phyloP scores from a whole-genome alignment of 30 jellyfish, hydroid and myxozoan genomes.

The Aurelia aurita region DNA sequence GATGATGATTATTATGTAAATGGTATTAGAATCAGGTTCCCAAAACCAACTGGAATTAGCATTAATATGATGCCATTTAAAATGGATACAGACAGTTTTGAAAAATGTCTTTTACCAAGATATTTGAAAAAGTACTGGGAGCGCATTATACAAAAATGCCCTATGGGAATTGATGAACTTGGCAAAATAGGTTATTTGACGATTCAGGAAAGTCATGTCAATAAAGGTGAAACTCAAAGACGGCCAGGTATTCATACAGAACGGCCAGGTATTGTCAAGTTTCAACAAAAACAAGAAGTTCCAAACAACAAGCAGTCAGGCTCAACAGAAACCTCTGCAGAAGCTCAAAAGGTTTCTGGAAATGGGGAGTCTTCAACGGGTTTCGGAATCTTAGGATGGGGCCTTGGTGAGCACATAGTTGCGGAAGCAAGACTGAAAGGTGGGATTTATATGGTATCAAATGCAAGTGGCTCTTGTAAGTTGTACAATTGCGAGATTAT shows the following conservation, averaged over 20 bases:
- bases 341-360: not conserved
- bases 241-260: conserved; percentile 80
- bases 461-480: conserved; percentile 47
- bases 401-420: conserved; percentile 7
- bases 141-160: not conserved
- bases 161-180: conserved; percentile 1
- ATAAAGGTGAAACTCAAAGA: conserved; percentile 55
- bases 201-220: conserved; percentile 65
- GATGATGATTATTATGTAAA: not conserved
- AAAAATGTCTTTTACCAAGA: conserved; percentile 31
- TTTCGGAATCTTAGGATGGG: conserved; percentile 11
- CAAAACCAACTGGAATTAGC: conserved; percentile 49
- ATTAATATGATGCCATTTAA: conserved; percentile 81
- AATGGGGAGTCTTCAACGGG: not conserved
- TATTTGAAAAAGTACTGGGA: conserved; percentile 19
- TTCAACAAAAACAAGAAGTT: conserved; percentile 7
- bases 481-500: conserved; percentile 64
- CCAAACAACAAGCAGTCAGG: not conserved
- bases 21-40: not conserved
- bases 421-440: not conserved
- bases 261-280: conserved; percentile 47
- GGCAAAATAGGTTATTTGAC: conserved; percentile 67
- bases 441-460: conserved; percentile 73
- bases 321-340: not conserved
- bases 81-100: conserved; percentile 1